Base-by-base conservation (phyloP, 2,113 vertebrate species). In the Passerina amoena region DNA sequence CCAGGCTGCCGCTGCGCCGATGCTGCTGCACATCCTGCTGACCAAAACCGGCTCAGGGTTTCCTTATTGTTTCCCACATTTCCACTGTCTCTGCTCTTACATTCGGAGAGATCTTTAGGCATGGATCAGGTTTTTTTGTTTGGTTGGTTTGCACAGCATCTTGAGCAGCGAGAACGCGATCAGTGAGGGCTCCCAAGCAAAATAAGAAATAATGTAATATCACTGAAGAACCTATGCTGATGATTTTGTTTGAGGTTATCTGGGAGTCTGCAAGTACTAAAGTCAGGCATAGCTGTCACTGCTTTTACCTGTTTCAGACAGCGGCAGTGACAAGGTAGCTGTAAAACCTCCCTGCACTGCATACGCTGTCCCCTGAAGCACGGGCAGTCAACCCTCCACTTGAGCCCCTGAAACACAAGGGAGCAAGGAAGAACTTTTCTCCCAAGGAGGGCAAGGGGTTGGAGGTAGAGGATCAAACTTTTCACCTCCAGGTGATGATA, bases 311-410 rank as follows among this genome's bases (percentile, higher is more conserved):
- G 2, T 65, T 57, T 83, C 35, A 16, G 33, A 14, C 12, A 37
- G 68, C 4, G 24, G 10, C 21, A 44, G 42, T 5, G 51, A 31
- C 57, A 60, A 40, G 64, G 24, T 0, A 45, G 53, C 44, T 56
- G 7, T 47, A 28, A 80, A 68, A 65, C 24, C 44, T 78, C 18
- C 57, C n/a, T 48, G 82, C 66, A 12, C 47, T 31, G 48, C 38
- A 45, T 33, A 64, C 3, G 4, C 48, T 1, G 4, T 4, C 10
- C 3, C 6, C 33, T 11, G 38, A n/a, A 59, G 65, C 2, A 0
- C 47, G 10, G 68, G 37, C 68, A 60, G 35, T 3, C 79, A 7
- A 5, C 61, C 25, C 22, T 60, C 57, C 35, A 2, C 59, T 25
- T 14, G 38, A 30, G 25, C 3, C 45, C 37, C 53, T 23, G 45